Evolutionary conservation across 2,113 vertebrate genomes (phyloP).

Genomic region (Arothron firmamentum): DNA sequence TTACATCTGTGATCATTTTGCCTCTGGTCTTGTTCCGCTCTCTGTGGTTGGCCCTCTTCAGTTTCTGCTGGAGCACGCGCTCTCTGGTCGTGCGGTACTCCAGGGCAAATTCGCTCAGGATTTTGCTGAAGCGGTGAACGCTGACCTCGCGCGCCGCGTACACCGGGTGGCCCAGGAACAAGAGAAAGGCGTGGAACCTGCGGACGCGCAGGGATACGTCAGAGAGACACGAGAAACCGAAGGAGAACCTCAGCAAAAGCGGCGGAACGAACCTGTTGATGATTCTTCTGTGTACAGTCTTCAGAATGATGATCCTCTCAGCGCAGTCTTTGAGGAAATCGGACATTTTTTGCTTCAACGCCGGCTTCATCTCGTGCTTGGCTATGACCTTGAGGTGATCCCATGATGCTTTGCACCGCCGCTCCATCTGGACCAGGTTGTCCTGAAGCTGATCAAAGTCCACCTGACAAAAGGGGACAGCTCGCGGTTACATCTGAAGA

Average conservation of each 20-base stretch:
- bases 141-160: constrained; percentile 90
- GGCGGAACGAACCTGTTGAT: constrained; percentile 84
- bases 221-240: not conserved
- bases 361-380: constrained; percentile 94
- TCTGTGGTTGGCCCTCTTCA: constrained; percentile 95
- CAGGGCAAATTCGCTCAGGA: constrained; percentile 93
- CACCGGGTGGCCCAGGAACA: constrained; percentile 92
- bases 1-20: constrained; percentile 99
- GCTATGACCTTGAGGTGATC: constrained; percentile 97
- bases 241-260: too few species aligned
- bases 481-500: too few species aligned
- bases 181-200: constrained; percentile 95
- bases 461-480: constrained; percentile 75
- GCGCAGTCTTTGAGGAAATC: constrained; percentile 97
- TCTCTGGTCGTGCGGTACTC: constrained; percentile 96
- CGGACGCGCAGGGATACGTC: constrained; percentile 29
- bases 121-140: constrained; percentile 95
- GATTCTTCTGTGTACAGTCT: constrained; percentile 93
- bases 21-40: constrained; percentile 98
- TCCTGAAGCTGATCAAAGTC: constrained; percentile 98
- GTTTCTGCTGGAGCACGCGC: constrained; percentile 92
- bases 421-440: constrained; percentile 93
- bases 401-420: constrained; percentile 96
- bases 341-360: constrained; percentile 92
- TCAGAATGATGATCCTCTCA: constrained; percentile 95